Evolutionary conservation across 2,113 vertebrate species (phyloP).

Genomic region (Paralichthys olivaceus): DNA sequence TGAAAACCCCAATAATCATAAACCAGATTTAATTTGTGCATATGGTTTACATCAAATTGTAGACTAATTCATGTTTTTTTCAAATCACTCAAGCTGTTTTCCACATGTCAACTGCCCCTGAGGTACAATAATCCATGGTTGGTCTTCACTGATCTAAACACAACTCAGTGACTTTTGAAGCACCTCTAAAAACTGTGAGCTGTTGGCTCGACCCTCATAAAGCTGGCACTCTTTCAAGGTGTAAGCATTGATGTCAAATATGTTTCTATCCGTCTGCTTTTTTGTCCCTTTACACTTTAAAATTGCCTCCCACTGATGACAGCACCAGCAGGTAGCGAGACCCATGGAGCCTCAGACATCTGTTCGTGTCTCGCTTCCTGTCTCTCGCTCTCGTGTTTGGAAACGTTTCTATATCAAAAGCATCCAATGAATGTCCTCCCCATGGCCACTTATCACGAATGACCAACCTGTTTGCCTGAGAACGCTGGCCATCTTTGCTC

Average conservation of each 20-base stretch:
- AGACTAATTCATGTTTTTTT: not conserved
- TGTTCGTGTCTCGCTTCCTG: constrained; percentile 33
- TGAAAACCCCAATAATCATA: too few relatives aligned
- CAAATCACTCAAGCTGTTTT: not conserved
- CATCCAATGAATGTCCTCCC: not conserved
- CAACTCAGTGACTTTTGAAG: constrained; percentile 50
- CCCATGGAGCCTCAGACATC: constrained; percentile 45
- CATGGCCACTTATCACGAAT: not conserved
- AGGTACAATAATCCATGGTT: not conserved
- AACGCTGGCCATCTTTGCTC: not conserved
- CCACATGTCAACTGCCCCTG: not conserved
- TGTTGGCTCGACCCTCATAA: constrained; percentile 20
- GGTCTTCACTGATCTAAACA: not conserved
- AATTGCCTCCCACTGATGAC: constrained; percentile 47
- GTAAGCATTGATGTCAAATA: constrained; percentile 46
- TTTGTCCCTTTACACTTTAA: constrained; percentile 45
- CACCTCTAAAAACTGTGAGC: constrained; percentile 34
- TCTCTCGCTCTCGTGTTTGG: constrained; percentile 6
- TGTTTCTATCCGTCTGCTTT: constrained; percentile 40
- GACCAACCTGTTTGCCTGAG: constrained; percentile 13
- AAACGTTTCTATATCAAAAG: not conserved
- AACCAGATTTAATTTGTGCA: too few relatives aligned
- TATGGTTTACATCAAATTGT: too few relatives aligned
- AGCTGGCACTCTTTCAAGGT: constrained; percentile 19
- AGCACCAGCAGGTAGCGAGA: constrained; percentile 54